phyloP scores from a whole-genome alignment of 2,113 vertebrate genomes.

The Ivindomyrus marchei region DNA sequence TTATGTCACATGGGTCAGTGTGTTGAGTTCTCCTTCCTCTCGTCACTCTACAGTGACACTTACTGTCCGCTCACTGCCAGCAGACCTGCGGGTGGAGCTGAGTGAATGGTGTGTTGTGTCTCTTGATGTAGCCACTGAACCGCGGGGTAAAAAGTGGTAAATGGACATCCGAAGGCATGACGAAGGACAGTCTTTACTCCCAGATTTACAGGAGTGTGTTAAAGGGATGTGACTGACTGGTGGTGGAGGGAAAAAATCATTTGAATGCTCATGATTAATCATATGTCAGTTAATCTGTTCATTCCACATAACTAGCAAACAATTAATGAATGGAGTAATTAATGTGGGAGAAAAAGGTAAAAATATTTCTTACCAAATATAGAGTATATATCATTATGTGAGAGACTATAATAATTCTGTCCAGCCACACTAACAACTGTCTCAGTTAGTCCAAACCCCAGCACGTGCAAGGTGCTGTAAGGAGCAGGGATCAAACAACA shows the following conservation, averaged over 20 bases:
- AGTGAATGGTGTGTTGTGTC: not conserved
- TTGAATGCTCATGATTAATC: not conserved
- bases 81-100: not conserved
- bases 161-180: not conserved
- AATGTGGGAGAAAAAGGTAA: not conserved
- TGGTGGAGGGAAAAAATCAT: not conserved
- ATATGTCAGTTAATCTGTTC: not conserved
- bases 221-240: not conserved
- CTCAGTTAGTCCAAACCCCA: not conserved
- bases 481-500: not conserved
- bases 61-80: not conserved
- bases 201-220: not conserved
- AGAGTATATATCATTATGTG: not conserved
- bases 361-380: not conserved
- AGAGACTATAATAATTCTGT: not conserved
- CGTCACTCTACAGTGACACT: not conserved
- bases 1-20: not conserved
- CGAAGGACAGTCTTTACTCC: not conserved
- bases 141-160: not conserved
- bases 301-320: not conserved
- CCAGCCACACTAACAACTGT: not conserved
- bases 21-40: not conserved
- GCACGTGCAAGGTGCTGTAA: not conserved
- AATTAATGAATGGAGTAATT: not conserved
- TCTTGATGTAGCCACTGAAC: not conserved